A percentile compares a stretch with the other conserved stretches of the same genome.
phyloP scores from a whole-genome alignment of 1,140 invertebrate genomes.

The Amphibalanus amphitrite region DNA sequence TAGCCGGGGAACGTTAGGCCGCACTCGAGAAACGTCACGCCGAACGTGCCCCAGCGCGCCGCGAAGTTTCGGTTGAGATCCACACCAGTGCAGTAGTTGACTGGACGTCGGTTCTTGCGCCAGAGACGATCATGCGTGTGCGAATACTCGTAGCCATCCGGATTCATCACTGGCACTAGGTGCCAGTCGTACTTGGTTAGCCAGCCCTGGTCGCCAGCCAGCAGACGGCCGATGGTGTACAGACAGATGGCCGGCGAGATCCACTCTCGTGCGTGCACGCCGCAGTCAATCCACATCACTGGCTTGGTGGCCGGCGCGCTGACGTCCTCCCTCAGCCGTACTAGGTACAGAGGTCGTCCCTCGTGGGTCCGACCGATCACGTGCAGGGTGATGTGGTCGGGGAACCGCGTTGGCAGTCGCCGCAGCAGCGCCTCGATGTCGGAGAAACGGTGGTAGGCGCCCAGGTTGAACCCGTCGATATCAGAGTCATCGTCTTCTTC shows the following conservation, averaged over 20 bases:
- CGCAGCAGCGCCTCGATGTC: background rate
- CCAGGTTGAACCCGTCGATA: background rate
- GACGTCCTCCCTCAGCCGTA: background rate
- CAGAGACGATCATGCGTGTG: constrained; percentile 20
- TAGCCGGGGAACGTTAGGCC: constrained; percentile 29
- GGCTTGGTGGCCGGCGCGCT: constrained; percentile 16
- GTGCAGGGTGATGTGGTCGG: background rate
- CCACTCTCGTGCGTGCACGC: constrained; percentile 72
- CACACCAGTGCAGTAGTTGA: constrained; percentile 18
- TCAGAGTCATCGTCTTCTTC: background rate
- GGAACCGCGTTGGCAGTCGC: background rate
- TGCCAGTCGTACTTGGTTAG: constrained; percentile 50
- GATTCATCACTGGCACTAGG: constrained; percentile 21
- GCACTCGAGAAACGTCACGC: constrained; percentile 25
- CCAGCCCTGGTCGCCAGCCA: constrained; percentile 40
- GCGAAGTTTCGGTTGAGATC: constrained; percentile 23
- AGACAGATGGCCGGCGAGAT: constrained; percentile 69
- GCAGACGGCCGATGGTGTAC: constrained; percentile 60
- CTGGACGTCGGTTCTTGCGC: constrained; percentile 20
- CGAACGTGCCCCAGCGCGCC: constrained; percentile 14
- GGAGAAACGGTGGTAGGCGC: background rate
- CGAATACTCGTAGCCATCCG: constrained; percentile 20
- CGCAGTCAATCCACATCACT: constrained; percentile 27
- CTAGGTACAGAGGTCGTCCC: background rate
- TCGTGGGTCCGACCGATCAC: background rate